Evolutionary conservation across 2,888 invertebrate genomes (phyloP).

Genomic region (Philonicus albiceps): DNA sequence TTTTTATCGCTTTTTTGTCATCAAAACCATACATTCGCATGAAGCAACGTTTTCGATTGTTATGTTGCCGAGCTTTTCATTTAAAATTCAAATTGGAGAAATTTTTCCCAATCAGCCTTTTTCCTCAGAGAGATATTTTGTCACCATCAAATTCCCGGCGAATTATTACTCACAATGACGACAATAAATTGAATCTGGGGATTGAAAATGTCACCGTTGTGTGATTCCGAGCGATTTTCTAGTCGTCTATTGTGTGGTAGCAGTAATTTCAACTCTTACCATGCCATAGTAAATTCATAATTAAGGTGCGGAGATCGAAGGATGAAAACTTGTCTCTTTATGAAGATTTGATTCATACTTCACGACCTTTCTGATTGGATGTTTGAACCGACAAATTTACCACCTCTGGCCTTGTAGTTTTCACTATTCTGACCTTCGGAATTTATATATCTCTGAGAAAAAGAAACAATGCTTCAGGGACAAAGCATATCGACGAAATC

Average conservation of each 20-base stretch:
- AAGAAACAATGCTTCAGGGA: neutral
- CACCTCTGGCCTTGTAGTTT: neutral
- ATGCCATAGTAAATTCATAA: neutral
- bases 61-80: slow-evolving; percentile 8
- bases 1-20: neutral
- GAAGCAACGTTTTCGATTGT: neutral
- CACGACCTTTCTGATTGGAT: neutral
- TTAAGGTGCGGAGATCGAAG: neutral
- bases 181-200: neutral
- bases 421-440: neutral
- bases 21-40: neutral
- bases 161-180: neutral
- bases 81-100: slow-evolving; percentile 17
- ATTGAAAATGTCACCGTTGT: neutral
- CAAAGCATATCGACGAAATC: neutral
- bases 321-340: neutral
- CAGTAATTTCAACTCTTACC: neutral
- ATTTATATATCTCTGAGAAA: neutral
- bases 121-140: slow-evolving; percentile 8
- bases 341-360: neutral
- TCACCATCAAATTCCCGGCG: neutral
- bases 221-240: neutral
- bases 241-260: neutral
- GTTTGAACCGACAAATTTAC: neutral
- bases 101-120: slow-evolving; percentile 21